Percentiles rank a stretch among this genome's conserved stretches.
These are phyloP conservation scores for Macrotrachela quadricornifera DNA, from an alignment of 1,140 invertebrate species.

Conservation along the genomic window DNA sequence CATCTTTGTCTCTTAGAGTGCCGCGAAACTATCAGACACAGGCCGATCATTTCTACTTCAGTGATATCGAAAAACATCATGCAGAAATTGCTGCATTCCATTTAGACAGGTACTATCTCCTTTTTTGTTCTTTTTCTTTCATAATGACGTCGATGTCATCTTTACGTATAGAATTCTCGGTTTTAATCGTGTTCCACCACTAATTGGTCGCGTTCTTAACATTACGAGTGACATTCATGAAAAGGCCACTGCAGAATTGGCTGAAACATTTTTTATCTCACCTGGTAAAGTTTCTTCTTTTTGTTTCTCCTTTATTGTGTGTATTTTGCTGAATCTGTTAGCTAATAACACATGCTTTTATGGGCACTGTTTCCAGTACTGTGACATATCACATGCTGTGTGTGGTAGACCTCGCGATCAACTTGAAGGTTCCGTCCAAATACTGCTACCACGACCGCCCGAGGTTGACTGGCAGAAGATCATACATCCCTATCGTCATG, in stretches of 20 bases:
- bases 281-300: constrained; percentile 21
- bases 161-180: constrained; percentile 18
- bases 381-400: constrained; percentile 87
- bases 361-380: constrained; percentile 77
- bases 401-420: constrained; percentile 72
- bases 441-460: constrained; percentile 59
- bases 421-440: constrained; percentile 82
- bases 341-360: constrained; percentile 37
- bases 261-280: constrained; percentile 83
- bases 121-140: background rate
- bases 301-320: background rate
- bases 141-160: background rate
- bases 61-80: constrained; percentile 87
- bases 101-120: constrained; percentile 56
- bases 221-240: constrained; percentile 21
- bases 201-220: constrained; percentile 23
- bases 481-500: constrained; percentile 81
- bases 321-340: constrained; percentile 9
- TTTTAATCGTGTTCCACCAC: constrained; percentile 26
- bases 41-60: constrained; percentile 97
- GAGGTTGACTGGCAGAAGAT: constrained; percentile 66
- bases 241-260: constrained; percentile 35
- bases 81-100: constrained; percentile 96
- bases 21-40: constrained; percentile 77
- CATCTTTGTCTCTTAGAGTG: no score